Base-by-base conservation (phyloP, 2,113 vertebrate genomes). In the Ploceus nigricollis region DNA sequence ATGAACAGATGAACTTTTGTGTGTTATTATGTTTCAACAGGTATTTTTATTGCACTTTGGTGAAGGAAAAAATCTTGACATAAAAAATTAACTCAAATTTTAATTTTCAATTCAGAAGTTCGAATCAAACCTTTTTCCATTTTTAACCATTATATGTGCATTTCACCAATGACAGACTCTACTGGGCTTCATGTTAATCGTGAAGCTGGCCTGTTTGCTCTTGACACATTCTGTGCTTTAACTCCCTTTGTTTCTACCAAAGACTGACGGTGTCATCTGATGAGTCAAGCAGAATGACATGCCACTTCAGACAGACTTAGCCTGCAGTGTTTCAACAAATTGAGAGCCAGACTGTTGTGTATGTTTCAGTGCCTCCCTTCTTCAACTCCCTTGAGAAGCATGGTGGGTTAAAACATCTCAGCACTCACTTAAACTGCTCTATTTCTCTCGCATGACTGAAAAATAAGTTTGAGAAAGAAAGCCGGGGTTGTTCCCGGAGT, bases 331-430 rank as follows among this genome's bases (percentile, higher is more conserved):
- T 88, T 45, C 63, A 54, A 18, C 21, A 42, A 68, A 82, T n/a
- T 14, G 53, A 82, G 28, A 70, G 28, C 9, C 39, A 39, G 22
- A 37, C 51, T 50, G 17, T 3, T 8, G 17, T 40, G 6, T 37
- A 3, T 25, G 7, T 79, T 85, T 86, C 61, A 64, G 44, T 35
- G 27, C 15, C 30, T 45, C 19, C 79, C 31, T 50, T 83, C 69
- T 51, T 71, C 37, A 40, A 28, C 2, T 73, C 5, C 25, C 35
- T 58, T 35, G 25, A 64, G 37, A 10, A 76, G 1, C 0, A 0
- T 40, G 11, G 27, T 44, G 10, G 27, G 19, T 61, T 60, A 72
- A 83, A 89, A 13, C 16, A 64, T 31, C 50, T 72, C 68, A 72
- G 37, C 30, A 51, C 30, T 64, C 8, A 5, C 57, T 78, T 63